Evolutionary conservation across 2,888 invertebrate species (phyloP), one percentile per base, ranked within the genome.

Genomic region (Syrista parreyssii): DNA sequence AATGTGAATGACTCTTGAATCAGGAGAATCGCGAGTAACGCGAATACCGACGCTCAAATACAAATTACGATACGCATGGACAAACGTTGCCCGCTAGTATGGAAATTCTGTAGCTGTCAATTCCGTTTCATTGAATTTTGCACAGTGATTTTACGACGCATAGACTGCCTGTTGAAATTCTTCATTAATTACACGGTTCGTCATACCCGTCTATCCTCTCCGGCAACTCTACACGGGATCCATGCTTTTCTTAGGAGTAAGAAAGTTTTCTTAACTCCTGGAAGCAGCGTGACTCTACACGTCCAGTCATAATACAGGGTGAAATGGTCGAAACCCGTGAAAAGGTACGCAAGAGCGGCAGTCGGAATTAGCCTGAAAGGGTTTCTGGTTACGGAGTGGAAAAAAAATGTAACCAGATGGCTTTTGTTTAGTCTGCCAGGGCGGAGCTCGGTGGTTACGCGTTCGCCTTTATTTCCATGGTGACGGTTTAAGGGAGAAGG

Each of bases 391-490:
- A 82, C 79, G 75, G 80, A 75, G 77, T 55, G 33, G 76, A 75
- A 75, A 79, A 84, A 85, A 83, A 84, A 76, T 77, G 79, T 82
- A 83, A 84, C 84, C 87, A 87, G 86, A 87, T 85, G 87, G 86
- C 84, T 83, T 86, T 87, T 87, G 87, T 87, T 87, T 87, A 87
- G 87, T 87, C 87, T 87, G 83, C 83, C 82, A 80, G 73, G 30
- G n/a, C 35, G 75, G 79, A 77, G 76, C 79, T 80, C 80, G 80
- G 76, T 75, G 73, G 71, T 76, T 74, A 74, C 73, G 74, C 75
- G 73, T 30, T 72, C 79, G 79, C 75, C 79, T 74, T 77, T 75
- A 78, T 35, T 74, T 33, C 77, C 33, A 71, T 32, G 33, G 71
- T 32, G 71, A 71, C 71, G 71, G 12, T 35, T 71, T 71, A 71